Conservation (phyloP, 2,888 invertebrate genomes). For the Drosophila setosimentum region DNA sequence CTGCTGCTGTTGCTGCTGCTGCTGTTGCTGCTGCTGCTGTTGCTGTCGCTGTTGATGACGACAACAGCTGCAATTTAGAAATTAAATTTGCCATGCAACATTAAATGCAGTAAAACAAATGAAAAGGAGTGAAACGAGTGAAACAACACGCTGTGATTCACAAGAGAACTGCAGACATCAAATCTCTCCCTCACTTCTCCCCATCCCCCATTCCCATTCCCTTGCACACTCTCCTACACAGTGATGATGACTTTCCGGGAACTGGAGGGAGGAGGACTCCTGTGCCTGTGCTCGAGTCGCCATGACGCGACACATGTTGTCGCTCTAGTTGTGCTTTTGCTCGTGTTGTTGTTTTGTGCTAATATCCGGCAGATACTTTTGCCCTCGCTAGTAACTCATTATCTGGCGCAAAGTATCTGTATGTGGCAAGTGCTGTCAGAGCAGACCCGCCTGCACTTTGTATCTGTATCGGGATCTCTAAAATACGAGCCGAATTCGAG, state of each 20-base stretch:
- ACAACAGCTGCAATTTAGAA: constrained; percentile 83
- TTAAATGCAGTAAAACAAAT: constrained; percentile 60
- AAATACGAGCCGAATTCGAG: constrained; percentile 14
- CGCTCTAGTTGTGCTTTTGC: constrained; percentile 34
- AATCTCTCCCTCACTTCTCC: background rate
- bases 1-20: constrained; percentile 7
- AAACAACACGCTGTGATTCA: constrained; percentile 59
- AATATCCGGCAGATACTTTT: constrained; percentile 74
- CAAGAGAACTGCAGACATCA: constrained; percentile 32
- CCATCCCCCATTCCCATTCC: background rate
- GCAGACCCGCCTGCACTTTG: constrained; percentile 20
- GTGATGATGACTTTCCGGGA: constrained; percentile 37
- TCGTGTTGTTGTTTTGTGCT: constrained; percentile 41
- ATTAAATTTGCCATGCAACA: constrained; percentile 83
- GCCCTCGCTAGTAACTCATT: constrained; percentile 68
- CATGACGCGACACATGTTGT: constrained; percentile 72
- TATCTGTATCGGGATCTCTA: constrained; percentile 17
- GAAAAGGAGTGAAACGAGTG: constrained; percentile 13
- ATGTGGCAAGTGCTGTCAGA: constrained; percentile 47
- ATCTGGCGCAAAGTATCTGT: constrained; percentile 55
- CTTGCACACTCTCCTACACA: background rate
- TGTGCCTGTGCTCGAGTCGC: constrained; percentile 36
- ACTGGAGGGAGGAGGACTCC: constrained; percentile 20
- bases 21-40: constrained; percentile 5
- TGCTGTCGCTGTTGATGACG: constrained; percentile 33